Conservation (phyloP, 1,140 invertebrate genomes). For the Arctopsyche grandis region DNA sequence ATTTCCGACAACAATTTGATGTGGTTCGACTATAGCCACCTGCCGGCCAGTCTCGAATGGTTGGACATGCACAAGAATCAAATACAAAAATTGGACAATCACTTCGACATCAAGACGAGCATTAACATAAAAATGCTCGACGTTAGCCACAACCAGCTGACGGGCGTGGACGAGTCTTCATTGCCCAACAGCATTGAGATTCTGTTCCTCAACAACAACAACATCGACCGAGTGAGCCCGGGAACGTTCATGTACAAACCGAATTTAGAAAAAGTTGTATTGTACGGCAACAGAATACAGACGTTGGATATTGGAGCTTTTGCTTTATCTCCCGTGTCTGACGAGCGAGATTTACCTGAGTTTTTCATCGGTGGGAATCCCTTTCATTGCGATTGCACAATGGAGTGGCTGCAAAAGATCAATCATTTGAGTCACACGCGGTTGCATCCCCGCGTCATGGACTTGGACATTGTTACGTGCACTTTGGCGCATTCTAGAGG, state of each 20-base stretch:
- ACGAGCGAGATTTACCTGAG: slow-evolving; percentile 74
- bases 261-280: slow-evolving; percentile 79
- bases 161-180: slow-evolving; percentile 74
- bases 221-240: slow-evolving; percentile 75
- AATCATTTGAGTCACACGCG: slow-evolving; percentile 77
- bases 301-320: slow-evolving; percentile 79
- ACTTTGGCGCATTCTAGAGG: slow-evolving; percentile 80
- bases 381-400: slow-evolving; percentile 83
- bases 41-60: slow-evolving; percentile 76
- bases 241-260: slow-evolving; percentile 79
- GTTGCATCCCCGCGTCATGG: slow-evolving; percentile 85
- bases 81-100: slow-evolving; percentile 76
- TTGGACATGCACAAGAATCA: slow-evolving; percentile 78
- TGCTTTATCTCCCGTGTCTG: slow-evolving; percentile 71
- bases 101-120: slow-evolving; percentile 77
- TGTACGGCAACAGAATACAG: slow-evolving; percentile 80
- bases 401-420: slow-evolving; percentile 86
- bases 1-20: slow-evolving; percentile 75
- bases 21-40: slow-evolving; percentile 76
- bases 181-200: slow-evolving; percentile 81
- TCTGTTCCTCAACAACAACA: slow-evolving; percentile 80
- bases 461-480: slow-evolving; percentile 86
- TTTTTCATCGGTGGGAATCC: slow-evolving; percentile 86
- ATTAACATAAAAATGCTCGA: slow-evolving; percentile 83
- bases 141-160: slow-evolving; percentile 78